Conservation (phyloP, 1,140 invertebrate genomes). For the Oreohelix idahoensis region DNA sequence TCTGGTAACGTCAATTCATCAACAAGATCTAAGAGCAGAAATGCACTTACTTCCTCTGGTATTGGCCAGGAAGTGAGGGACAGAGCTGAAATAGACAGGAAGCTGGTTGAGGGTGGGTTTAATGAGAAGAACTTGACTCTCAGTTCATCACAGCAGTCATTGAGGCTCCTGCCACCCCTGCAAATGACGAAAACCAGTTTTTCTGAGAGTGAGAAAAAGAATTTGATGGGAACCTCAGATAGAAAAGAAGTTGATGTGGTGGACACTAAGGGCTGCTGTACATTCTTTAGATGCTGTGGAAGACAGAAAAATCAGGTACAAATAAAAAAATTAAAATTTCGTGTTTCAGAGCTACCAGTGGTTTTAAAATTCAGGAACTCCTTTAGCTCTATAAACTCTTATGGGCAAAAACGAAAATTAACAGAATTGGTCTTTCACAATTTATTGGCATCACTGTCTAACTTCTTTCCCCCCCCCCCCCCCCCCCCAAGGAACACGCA, state of each 20-base stretch:
- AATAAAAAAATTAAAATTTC: too few species aligned
- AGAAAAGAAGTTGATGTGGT: conserved; percentile 21
- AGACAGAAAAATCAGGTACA: conserved; percentile 35
- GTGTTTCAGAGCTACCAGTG: too few species aligned
- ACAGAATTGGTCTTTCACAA: too few species aligned
- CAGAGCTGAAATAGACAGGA: background rate
- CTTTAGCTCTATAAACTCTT: too few species aligned
- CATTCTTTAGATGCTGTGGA: conserved; percentile 9
- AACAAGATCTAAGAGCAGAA: background rate
- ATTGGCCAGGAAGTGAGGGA: background rate
- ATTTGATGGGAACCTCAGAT: background rate
- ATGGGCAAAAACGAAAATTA: too few species aligned
- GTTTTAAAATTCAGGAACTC: too few species aligned
- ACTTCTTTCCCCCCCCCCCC: too few species aligned
- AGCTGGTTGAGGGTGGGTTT: background rate
- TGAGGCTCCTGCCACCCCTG: conserved; percentile 12
- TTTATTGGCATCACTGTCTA: too few species aligned
- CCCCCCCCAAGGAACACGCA: too few species aligned
- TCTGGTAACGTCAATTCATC: background rate
- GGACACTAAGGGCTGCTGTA: conserved; percentile 25
- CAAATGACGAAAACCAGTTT: background rate
- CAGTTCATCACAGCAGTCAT: conserved; percentile 26
- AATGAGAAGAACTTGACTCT: background rate
- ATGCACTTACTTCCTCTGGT: background rate
- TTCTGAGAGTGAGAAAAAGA: background rate